Conservation (phyloP, 23 tunicate genomes). For the Trididemnum miniatum region DNA sequence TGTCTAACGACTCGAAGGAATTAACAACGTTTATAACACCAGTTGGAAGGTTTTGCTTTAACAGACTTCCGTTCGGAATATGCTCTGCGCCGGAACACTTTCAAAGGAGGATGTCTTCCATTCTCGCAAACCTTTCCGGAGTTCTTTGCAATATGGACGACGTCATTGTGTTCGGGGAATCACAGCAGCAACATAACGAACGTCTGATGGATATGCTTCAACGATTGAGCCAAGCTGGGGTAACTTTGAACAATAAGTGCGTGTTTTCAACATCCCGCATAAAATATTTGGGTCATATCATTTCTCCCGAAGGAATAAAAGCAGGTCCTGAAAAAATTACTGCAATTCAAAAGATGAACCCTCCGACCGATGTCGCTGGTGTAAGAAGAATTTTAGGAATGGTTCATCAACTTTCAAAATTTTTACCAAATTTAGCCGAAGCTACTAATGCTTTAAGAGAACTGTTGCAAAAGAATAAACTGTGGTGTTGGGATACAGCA, state of each 20-base stretch:
- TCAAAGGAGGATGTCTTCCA: conserved; percentile 19
- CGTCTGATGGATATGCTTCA: neutral
- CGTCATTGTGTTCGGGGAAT: neutral
- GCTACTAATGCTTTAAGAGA: neutral
- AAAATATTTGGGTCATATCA: neutral
- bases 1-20: neutral
- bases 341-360: neutral
- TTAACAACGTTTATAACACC: conserved; percentile 31
- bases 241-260: conserved; percentile 7
- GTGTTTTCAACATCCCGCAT: neutral
- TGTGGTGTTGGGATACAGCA: neutral
- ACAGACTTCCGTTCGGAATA: conserved; percentile 42
- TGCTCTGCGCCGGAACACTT: conserved; percentile 33
- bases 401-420: conserved; percentile 20
- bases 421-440: conserved; percentile 10
- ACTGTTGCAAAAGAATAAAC: conserved; percentile 15
- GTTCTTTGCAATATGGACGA: conserved; percentile 7
- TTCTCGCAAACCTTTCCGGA: neutral
- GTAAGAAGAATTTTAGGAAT: conserved; percentile 6
- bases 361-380: neutral
- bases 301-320: neutral
- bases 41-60: conserved; percentile 24
- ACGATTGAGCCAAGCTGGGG: neutral
- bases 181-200: neutral
- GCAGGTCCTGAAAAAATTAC: conserved; percentile 12